Evolutionary conservation across 1,140 invertebrate species (phyloP), one percentile per base, ranked within the genome.

Genomic region (Cheumatopsyche charites): DNA sequence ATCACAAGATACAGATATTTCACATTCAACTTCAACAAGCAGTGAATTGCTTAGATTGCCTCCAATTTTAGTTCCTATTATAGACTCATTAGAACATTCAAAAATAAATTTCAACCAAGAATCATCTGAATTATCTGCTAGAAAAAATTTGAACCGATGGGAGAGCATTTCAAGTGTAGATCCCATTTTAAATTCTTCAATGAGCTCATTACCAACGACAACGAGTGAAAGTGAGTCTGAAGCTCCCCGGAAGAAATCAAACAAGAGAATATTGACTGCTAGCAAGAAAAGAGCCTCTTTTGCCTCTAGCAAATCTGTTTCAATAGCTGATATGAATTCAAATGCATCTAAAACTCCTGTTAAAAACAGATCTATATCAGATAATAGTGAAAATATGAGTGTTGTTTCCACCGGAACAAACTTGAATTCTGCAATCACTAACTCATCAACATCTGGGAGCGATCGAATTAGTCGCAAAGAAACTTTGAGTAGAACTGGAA

Each of bases 51-150:
- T 86, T 66, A 82, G 87, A 78, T 79, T 92, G 36, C 91, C 91
- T 36, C 90, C 89, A 13, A 91, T 92, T 78, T 81, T 92, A 73
- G 80, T 88, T 17, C 89, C 90, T 19, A 89, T 90, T 25, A 85
- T 83, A 72, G 84, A 84, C 73, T 83, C 84, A 5, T 79, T 83
- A 47, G 84, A 86, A 77, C 85, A 83, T 70, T 52, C 61, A 41
- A 73, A 72, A 6, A 62, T 66, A 13, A 62, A 66, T 55, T 66
- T 25, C 17, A 73, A 15, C 3, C 3, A 21, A 58, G 23, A 70
- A 68, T 80, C 81, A 5, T 82, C 79, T 6, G 81, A 83, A 62
- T 73, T 77, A 41, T 75, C 73, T 0, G 79, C 82, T 67, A 80
- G 78, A 3, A 73, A 71, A 26, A 75, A 82, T 63, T 71, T 85